These are phyloP conservation scores for Rachycentron canadum DNA, from an alignment of 2,797 vertebrate species.

Conservation along the genomic window DNA sequence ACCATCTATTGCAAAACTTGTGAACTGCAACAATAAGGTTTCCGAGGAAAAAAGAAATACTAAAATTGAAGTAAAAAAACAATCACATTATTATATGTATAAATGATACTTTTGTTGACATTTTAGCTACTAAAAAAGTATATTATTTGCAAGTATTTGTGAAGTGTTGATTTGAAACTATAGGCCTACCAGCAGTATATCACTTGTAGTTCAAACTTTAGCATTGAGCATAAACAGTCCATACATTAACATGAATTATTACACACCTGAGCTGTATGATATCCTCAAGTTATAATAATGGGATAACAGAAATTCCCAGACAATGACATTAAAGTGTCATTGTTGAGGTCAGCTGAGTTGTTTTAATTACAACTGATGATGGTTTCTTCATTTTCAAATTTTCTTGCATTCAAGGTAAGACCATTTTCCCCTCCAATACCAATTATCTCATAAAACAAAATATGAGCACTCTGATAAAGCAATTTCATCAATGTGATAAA, in stretches of 20 bases:
- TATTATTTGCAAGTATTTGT: not conserved
- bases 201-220: no score
- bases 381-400: no score
- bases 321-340: not conserved
- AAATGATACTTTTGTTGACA: not conserved
- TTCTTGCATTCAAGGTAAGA: not conserved
- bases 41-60: not conserved
- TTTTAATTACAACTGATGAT: not conserved
- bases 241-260: no score
- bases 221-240: no score
- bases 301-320: not conserved
- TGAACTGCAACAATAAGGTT: constrained; percentile 39
- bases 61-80: not conserved
- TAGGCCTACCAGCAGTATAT: no score
- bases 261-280: not conserved
- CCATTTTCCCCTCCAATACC: not conserved
- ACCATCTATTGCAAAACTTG: constrained; percentile 57
- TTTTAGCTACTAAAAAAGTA: not conserved
- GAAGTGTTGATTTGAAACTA: not conserved
- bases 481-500: not conserved
- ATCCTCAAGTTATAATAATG: not conserved
- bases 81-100: no score
- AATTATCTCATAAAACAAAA: not conserved
- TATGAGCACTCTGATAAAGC: not conserved
- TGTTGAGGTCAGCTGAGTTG: not conserved